Percentiles rank a stretch among this genome's conserved stretches.
Conservation (phyloP, 2,797 vertebrate species). For the Gambelia wislizenii region DNA sequence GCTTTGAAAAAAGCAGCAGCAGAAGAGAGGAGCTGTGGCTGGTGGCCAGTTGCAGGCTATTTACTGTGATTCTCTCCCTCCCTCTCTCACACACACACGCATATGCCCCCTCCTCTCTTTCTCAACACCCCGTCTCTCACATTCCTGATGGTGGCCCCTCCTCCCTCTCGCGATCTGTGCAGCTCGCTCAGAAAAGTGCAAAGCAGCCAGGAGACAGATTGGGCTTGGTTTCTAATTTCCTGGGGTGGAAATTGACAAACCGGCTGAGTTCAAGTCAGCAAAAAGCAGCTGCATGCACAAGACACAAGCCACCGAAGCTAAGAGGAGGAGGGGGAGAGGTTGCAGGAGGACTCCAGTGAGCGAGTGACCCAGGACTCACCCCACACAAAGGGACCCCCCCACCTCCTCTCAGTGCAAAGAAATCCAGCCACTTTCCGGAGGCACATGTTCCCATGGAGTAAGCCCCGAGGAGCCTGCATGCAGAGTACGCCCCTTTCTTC, state of each 20-base stretch:
- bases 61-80: conserved; percentile 66
- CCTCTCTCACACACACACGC: conserved; percentile 17
- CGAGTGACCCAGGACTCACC: neutral
- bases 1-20: conserved; percentile 72
- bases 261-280: conserved; percentile 75
- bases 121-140: conserved; percentile 63
- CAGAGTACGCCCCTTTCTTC: too few relatives aligned
- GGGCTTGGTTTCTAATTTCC: conserved; percentile 84
- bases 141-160: conserved; percentile 30
- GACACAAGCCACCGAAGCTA: conserved; percentile 73
- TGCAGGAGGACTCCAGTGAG: too few relatives aligned
- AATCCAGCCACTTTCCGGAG: too few relatives aligned
- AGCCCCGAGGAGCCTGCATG: too few relatives aligned
- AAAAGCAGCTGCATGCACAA: conserved; percentile 66
- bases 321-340: neutral
- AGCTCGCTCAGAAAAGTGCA: conserved; percentile 78
- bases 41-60: conserved; percentile 81
- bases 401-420: neutral
- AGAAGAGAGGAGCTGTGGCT: conserved; percentile 78
- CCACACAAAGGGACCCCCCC: conserved; percentile 57
- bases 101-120: conserved; percentile 46
- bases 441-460: too few relatives aligned
- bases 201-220: conserved; percentile 81
- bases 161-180: conserved; percentile 71
- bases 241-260: conserved; percentile 81